Percentiles rank a stretch among this genome's conserved stretches.
Conservation (phyloP, 2,797 vertebrate genomes). For the Psittacula derbiana region DNA sequence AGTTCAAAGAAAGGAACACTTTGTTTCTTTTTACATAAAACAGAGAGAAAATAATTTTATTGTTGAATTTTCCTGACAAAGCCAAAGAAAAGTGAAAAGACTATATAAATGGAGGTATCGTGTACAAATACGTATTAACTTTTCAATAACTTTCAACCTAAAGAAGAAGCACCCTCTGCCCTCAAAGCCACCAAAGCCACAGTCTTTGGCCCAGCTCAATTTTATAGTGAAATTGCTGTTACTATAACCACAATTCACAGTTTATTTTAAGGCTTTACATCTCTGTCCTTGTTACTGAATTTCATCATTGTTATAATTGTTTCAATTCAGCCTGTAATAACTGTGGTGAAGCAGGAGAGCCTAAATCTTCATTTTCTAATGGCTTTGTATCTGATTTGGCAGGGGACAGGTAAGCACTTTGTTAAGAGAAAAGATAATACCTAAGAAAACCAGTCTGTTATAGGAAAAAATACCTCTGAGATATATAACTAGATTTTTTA, state of each 20-base stretch:
- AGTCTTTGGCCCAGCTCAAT: neutral
- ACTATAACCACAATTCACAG: neutral
- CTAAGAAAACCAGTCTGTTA: accelerated
- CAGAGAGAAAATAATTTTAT: neutral
- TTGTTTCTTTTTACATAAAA: neutral
- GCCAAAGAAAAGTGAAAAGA: neutral
- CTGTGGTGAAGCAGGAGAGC: neutral
- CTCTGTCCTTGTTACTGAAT: neutral
- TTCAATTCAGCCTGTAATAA: neutral
- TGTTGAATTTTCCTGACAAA: neutral
- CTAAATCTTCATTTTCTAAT: neutral
- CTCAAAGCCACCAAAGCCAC: neutral
- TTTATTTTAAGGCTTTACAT: neutral
- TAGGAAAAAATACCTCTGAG: neutral
- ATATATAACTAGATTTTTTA: neutral
- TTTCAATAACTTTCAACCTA: neutral
- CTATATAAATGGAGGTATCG: neutral
- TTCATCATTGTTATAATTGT: neutral
- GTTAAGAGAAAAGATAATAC: neutral
- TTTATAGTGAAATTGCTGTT: neutral
- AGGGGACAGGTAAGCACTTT: neutral
- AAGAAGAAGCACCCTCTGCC: neutral
- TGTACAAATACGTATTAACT: neutral
- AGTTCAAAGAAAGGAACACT: neutral
- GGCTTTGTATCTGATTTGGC: neutral